Percentiles rank a stretch among this genome's conserved stretches.
These are phyloP conservation scores for Galleria mellonella DNA, from an alignment of 1,140 invertebrate species.

Conservation along the genomic window DNA sequence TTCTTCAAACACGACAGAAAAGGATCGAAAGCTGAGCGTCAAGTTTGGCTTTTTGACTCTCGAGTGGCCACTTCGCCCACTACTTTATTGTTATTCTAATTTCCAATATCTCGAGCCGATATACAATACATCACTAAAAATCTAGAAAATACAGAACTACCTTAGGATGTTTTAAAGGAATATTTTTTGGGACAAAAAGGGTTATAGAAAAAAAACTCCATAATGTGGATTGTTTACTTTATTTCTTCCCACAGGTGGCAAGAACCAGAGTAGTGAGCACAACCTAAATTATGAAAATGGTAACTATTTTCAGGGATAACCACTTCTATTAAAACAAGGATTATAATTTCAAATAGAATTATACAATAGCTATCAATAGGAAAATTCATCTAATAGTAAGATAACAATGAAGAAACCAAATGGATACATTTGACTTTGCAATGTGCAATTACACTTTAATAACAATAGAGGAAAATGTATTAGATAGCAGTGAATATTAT, in stretches of 20 bases:
- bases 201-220: conserved; percentile 40
- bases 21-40: conserved; percentile 32
- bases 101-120: conserved; percentile 19
- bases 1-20: conserved; percentile 35
- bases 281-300: conserved; percentile 68
- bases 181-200: background rate
- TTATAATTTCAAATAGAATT: no score
- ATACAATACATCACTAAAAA: no score
- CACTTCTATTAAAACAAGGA: conserved; percentile 36
- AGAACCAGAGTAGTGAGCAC: conserved; percentile 70
- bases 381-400: no score
- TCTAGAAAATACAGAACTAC: no score
- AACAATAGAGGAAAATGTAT: no score
- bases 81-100: conserved; percentile 58
- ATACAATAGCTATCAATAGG: no score
- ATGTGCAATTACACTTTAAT: conserved; percentile 1
- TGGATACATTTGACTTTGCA: background rate
- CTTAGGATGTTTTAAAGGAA: no score
- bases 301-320: conserved; percentile 73
- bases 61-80: conserved; percentile 57
- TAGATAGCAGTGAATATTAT: no score
- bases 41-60: conserved; percentile 39
- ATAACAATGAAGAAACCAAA: no score
- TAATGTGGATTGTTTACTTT: conserved; percentile 57
- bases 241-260: conserved; percentile 69